Evolutionary conservation across 2,888 invertebrate species (phyloP).

Genomic region (Bombyx huttoni): DNA sequence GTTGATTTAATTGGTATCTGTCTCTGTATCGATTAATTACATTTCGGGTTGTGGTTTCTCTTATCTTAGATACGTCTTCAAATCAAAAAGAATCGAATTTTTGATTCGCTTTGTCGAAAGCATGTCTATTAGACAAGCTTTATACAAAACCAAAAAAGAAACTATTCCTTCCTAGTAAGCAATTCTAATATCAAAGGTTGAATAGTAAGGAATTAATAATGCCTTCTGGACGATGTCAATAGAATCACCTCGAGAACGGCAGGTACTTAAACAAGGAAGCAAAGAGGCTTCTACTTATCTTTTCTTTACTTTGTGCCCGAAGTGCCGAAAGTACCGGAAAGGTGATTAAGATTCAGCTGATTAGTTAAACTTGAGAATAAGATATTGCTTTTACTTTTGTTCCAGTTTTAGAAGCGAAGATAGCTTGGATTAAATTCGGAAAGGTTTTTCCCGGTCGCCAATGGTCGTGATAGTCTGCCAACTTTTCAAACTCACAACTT

Average conservation of each 20-base stretch:
- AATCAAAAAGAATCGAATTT: not conserved
- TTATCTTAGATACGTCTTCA: no score
- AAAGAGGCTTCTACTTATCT: slow-evolving; percentile 25
- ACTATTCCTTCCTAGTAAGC: slow-evolving; percentile 9
- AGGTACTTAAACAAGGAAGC: slow-evolving; percentile 20
- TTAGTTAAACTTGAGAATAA: slow-evolving; percentile 31
- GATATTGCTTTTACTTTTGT: slow-evolving; percentile 24
- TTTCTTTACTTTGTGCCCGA: slow-evolving; percentile 24
- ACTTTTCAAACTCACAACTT: not conserved
- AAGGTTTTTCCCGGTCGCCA: slow-evolving; percentile 4
- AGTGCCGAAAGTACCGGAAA: slow-evolving; percentile 25
- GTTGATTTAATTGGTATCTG: no score
- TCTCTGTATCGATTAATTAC: no score
- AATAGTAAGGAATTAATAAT: slow-evolving; percentile 26
- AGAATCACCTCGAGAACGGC: slow-evolving; percentile 13
- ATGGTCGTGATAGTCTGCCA: not conserved
- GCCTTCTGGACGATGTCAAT: slow-evolving; percentile 20
- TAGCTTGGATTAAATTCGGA: slow-evolving; percentile 4
- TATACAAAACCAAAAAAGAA: slow-evolving; percentile 3
- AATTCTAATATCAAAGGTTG: slow-evolving; percentile 15
- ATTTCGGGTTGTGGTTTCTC: no score
- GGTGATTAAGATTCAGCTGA: slow-evolving; percentile 39
- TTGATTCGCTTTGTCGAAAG: not conserved
- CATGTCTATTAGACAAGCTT: not conserved
- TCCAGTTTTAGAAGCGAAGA: slow-evolving; percentile 3